Evolutionary conservation across 2,888 invertebrate genomes (phyloP).

Genomic region (Cactoblastis cactorum): DNA sequence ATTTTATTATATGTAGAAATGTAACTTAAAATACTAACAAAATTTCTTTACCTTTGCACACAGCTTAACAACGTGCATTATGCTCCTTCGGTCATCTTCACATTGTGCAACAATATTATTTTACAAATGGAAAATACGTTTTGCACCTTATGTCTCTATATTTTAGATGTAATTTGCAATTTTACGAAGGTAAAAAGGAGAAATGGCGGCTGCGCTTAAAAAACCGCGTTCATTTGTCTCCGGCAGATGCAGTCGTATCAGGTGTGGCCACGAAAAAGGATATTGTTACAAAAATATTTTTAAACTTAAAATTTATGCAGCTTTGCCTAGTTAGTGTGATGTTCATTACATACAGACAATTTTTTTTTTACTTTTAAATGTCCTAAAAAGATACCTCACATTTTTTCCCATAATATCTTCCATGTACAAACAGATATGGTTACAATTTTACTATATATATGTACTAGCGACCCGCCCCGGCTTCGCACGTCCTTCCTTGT

Average conservation of each 20-base stretch:
- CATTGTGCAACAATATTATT: constrained; percentile 26
- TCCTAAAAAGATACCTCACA: too few species aligned
- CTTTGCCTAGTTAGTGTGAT: too few species aligned
- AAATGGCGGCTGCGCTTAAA: constrained; percentile 67
- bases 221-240: constrained; percentile 76
- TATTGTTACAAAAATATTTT: too few species aligned
- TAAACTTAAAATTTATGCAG: too few species aligned
- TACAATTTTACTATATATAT: too few species aligned
- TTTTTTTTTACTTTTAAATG: too few species aligned
- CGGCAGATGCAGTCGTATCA: constrained; percentile 73
- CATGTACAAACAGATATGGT: too few species aligned
- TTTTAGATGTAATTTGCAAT: constrained; percentile 27
- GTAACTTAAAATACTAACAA: constrained; percentile 36
- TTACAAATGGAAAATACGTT: constrained; percentile 25
- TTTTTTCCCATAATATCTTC: too few species aligned
- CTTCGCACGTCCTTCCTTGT: too few species aligned
- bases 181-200: constrained; percentile 33
- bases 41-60: constrained; percentile 52
- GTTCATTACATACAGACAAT: too few species aligned
- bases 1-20: not conserved
- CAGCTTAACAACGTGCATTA: constrained; percentile 64
- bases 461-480: too few species aligned
- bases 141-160: constrained; percentile 25
- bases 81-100: constrained; percentile 48
- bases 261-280: constrained; percentile 41